Percentiles rank a stretch among this genome's conserved stretches.
These are phyloP conservation scores for Cuniculus paca DNA, from an alignment of 2,797 vertebrate genomes.

Conservation along the genomic window DNA sequence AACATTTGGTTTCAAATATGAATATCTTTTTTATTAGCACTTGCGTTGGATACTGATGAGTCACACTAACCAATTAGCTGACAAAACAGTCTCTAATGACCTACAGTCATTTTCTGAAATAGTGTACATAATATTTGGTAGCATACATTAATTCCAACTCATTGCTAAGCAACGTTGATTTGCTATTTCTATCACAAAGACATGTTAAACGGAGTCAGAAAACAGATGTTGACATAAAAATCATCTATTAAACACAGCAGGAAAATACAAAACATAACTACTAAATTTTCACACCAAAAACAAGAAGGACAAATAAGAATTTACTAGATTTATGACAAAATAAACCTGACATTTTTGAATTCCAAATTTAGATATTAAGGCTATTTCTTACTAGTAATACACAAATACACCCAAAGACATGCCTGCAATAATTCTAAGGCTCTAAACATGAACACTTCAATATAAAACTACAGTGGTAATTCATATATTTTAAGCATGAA, in stretches of 20 bases:
- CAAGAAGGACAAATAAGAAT: not conserved
- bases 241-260: slow-evolving; percentile 55
- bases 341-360: not conserved
- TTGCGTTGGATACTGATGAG: slow-evolving; percentile 41
- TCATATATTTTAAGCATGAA: slow-evolving; percentile 51
- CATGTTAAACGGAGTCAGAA: slow-evolving; percentile 47
- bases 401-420: slow-evolving; percentile 35
- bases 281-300: slow-evolving; percentile 53
- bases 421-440: slow-evolving; percentile 35
- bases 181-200: slow-evolving; percentile 55
- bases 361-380: slow-evolving; percentile 46
- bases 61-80: not conserved
- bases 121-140: not conserved
- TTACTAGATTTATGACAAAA: slow-evolving; percentile 40
- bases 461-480: slow-evolving; percentile 37
- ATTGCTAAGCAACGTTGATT: slow-evolving; percentile 31
- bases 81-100: slow-evolving; percentile 28
- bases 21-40: not conserved
- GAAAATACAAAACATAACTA: not conserved
- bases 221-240: slow-evolving; percentile 63
- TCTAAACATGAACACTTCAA: slow-evolving; percentile 35
- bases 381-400: slow-evolving; percentile 40
- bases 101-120: slow-evolving; percentile 11
- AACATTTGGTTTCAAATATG: slow-evolving; percentile 27
- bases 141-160: slow-evolving; percentile 26